Conservation (phyloP, 2,888 invertebrate genomes). For the Eristalis intricaria region DNA sequence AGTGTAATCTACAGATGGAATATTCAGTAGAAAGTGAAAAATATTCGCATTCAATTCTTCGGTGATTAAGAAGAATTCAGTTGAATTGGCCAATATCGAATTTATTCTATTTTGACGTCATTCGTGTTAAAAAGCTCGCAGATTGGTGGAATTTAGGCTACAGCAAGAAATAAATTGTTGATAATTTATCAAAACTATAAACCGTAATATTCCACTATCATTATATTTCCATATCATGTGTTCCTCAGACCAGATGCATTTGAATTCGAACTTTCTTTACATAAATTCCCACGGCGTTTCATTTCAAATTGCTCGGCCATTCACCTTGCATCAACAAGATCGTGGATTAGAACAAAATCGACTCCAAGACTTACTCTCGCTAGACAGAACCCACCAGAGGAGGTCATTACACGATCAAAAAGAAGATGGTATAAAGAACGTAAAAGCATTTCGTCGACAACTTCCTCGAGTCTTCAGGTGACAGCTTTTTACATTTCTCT, state of each 20-base stretch:
- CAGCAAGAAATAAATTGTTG: too few species aligned
- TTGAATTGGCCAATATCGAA: too few species aligned
- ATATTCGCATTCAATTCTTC: neutral
- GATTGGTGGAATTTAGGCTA: too few species aligned
- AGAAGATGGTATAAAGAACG: constrained; percentile 23
- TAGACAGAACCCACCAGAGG: constrained; percentile 1
- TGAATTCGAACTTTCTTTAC: too few species aligned
- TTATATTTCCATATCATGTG: too few species aligned
- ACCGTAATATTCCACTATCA: too few species aligned
- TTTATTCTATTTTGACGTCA: too few species aligned
- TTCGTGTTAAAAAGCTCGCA: too few species aligned
- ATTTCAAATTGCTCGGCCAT: neutral
- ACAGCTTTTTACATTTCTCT: constrained; percentile 18
- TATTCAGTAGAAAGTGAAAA: neutral
- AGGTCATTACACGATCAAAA: constrained; percentile 11
- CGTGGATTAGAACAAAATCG: constrained; percentile 21
- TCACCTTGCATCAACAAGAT: constrained; percentile 16
- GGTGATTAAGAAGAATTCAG: neutral
- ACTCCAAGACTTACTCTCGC: constrained; percentile 44
- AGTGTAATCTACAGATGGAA: neutral
- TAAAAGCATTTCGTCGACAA: neutral
- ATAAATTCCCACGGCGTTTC: too few species aligned
- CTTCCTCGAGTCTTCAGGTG: constrained; percentile 14
- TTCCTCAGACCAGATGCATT: too few species aligned
- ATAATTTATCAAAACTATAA: too few species aligned